Evolutionary conservation across 2,113 vertebrate species (phyloP), one percentile per base, ranked within the genome.

Genomic region (Corvus moneduloides): DNA sequence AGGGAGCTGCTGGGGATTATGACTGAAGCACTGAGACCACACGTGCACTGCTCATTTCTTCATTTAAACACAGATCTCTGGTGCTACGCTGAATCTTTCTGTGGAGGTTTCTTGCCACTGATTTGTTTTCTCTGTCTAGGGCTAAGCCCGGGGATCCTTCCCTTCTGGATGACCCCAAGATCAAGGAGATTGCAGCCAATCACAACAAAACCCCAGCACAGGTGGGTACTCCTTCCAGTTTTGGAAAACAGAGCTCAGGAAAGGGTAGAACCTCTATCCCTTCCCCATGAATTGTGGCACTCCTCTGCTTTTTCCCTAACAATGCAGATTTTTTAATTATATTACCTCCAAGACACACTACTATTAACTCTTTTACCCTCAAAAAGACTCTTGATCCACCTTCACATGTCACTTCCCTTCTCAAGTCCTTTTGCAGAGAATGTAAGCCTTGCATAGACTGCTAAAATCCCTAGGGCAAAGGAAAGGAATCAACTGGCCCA

Each of bases 201-300:
- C 97, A 99, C 97, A 98, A 98, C 7, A 99, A 99, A 96, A 98
- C 98, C 5, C 49, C 98, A 76, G 99, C 99, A 51, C 99, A 99
- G 98, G 99, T 99, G 95, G 0, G 46, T 21, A 23, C 12, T 5
- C 13, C 8, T 69, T 87, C 33, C 15, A 37, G 1, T 44, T 30
- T 32, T 72, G 22, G 39, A 77, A 72, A 62, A 19, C 32, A 23
- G 26, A 15, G 13, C 33, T 48, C 55, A 18, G 22, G n/a, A 67
- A 82, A 27, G 11, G 17, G 11, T 17, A 37, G 28, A 39, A 54
- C 22, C 12, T 59, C 44, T 51, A 1, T 49, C 13, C 17, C 26
- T 75, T 61, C 8, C 14, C 16, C 79, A 28, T 30, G 37, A 75
- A 43, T 9, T 41, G 16, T 33, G 18, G 10, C 26, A 55, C 13